Conservation (phyloP, 2,797 vertebrate species). For the Sebastes iracundus region DNA sequence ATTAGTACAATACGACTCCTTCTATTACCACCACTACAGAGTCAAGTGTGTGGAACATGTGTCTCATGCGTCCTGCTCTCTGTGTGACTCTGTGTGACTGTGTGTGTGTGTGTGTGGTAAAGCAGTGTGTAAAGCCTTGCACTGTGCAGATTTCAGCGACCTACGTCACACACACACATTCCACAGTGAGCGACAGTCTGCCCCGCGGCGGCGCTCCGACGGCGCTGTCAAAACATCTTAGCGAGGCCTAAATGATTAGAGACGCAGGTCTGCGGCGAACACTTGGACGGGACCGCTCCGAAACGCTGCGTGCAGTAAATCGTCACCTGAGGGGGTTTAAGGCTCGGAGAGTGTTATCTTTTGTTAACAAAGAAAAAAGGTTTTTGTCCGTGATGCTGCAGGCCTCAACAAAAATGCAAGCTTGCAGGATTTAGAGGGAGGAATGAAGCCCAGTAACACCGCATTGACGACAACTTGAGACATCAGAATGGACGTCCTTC, state of each 20-base stretch:
- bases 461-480: too few species aligned
- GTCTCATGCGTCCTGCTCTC: not conserved
- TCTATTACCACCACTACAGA: not conserved
- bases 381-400: not conserved
- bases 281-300: not conserved
- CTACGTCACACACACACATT: constrained; percentile 43
- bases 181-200: constrained; percentile 3
- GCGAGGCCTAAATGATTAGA: constrained; percentile 22
- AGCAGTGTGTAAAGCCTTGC: not conserved
- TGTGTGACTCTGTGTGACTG: not conserved
- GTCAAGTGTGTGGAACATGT: not conserved
- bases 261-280: not conserved
- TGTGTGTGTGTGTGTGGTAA: not conserved
- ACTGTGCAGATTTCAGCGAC: not conserved
- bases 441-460: not conserved
- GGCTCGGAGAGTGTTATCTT: not conserved
- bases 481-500: too few species aligned
- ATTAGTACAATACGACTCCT: not conserved
- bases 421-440: not conserved
- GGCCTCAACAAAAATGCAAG: not conserved
- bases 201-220: constrained; percentile 1
- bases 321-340: not conserved
- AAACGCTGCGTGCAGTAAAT: not conserved
- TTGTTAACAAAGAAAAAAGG: not conserved
- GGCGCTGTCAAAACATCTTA: constrained; percentile 45